Percentiles rank a stretch among this genome's conserved stretches.
phyloP scores from a whole-genome alignment of 2,113 vertebrate species.

The Mirounga angustirostris region DNA sequence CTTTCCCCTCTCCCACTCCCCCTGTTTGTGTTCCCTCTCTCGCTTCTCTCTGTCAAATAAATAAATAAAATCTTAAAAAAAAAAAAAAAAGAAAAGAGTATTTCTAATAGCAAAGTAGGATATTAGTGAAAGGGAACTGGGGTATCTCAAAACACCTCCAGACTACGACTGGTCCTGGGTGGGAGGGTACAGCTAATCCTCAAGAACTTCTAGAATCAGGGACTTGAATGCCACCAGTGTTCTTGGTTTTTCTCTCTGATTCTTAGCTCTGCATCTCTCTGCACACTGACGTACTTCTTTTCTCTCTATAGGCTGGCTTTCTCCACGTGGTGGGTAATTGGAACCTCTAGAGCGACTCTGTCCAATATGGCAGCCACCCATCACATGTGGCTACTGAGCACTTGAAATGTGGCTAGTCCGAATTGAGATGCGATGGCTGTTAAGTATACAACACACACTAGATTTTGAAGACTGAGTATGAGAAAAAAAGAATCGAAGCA shows the following conservation, averaged over 20 bases:
- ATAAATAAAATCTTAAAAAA: too few relatives aligned
- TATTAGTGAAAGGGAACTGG: constrained; percentile 14
- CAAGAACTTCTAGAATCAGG: neutral
- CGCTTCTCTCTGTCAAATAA: too few relatives aligned
- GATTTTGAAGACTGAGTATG: constrained; percentile 19
- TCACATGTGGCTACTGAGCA: neutral
- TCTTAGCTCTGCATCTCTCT: constrained; percentile 20
- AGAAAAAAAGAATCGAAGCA: neutral
- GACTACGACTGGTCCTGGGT: neutral
- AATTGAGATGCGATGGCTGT: neutral
- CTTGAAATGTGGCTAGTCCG: neutral
- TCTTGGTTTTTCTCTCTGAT: neutral
- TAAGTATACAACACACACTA: neutral
- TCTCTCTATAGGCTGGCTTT: neutral
- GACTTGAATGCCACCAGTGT: neutral
- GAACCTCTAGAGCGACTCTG: neutral
- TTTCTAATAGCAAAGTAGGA: neutral
- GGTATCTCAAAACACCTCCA: neutral
- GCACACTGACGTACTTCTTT: neutral
- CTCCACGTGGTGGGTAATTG: neutral
- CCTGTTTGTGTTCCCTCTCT: too few relatives aligned
- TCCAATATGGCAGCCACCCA: neutral
- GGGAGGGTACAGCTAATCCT: neutral
- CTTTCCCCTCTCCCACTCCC: too few relatives aligned
- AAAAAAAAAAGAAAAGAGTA: neutral